Evolutionary conservation across 2,113 vertebrate genomes (phyloP).

Genomic region (Platysternon megacephalum): DNA sequence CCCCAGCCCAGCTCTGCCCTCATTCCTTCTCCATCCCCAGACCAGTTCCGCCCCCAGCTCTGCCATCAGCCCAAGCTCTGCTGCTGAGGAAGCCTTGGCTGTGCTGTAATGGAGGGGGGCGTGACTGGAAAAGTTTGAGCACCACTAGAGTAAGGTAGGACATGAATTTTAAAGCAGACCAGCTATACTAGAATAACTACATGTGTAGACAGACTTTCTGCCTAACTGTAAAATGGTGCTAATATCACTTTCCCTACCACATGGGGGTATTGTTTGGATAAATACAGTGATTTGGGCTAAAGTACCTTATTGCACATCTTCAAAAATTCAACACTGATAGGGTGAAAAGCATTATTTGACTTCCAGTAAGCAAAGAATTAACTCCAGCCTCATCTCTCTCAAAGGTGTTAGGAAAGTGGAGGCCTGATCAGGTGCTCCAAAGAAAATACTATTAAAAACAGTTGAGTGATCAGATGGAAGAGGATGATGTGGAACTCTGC

Average conservation of each 20-base stretch:
- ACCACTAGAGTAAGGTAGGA: not conserved
- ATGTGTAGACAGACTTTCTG: accelerated
- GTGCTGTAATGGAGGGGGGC: too few species aligned
- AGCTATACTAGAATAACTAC: not conserved
- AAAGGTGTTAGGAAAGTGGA: too few species aligned
- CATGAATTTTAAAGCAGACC: not conserved
- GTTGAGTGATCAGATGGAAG: not conserved
- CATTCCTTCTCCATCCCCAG: not conserved
- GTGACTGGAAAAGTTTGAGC: not conserved
- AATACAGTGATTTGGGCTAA: too few species aligned
- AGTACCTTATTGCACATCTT: too few species aligned
- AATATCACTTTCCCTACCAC: not conserved
- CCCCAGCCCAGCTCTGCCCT: not conserved
- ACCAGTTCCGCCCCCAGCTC: too few species aligned
- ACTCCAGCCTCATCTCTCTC: too few species aligned
- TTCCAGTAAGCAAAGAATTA: too few species aligned
- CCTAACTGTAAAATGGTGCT: not conserved
- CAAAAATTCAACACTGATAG: too few species aligned
- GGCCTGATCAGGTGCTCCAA: not conserved
- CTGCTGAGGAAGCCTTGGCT: not conserved
- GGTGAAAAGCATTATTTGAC: too few species aligned
- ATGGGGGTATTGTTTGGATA: too few species aligned
- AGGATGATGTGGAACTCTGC: not conserved
- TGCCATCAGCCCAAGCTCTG: not conserved
- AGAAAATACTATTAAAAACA: not conserved